Evolutionary conservation across 2,888 invertebrate genomes (phyloP).

Genomic region (Iselma pallidipennis): DNA sequence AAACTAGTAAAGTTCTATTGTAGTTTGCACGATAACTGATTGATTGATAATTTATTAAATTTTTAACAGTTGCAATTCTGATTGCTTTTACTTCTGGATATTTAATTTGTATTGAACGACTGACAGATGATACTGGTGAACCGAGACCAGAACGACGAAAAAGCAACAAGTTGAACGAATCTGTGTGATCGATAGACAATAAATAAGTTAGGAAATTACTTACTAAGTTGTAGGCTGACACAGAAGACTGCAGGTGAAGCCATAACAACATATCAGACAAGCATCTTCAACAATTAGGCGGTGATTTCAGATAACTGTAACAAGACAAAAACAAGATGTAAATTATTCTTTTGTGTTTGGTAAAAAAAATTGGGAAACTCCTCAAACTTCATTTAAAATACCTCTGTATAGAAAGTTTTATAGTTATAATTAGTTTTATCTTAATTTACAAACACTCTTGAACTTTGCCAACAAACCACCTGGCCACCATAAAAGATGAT

Average conservation of each 20-base stretch:
- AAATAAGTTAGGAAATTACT: slow-evolving; percentile 34
- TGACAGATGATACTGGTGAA: background rate
- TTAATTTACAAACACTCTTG: slow-evolving; percentile 6
- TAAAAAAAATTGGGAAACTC: too few relatives aligned
- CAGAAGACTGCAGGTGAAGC: slow-evolving; percentile 47
- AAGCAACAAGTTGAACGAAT: slow-evolving; percentile 27
- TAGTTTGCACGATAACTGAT: too few relatives aligned
- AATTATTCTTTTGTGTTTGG: too few relatives aligned
- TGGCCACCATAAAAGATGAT: slow-evolving; percentile 2
- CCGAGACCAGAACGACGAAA: background rate
- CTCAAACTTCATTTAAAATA: too few relatives aligned
- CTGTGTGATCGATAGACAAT: slow-evolving; percentile 22
- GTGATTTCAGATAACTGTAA: background rate
- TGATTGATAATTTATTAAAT: too few relatives aligned
- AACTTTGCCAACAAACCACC: slow-evolving; percentile 14
- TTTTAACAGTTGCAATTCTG: too few relatives aligned
- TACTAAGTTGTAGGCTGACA: slow-evolving; percentile 44
- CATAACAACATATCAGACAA: slow-evolving; percentile 37
- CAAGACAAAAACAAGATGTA: background rate
- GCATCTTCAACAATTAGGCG: slow-evolving; percentile 20
- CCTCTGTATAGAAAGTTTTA: background rate
- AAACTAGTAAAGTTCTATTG: too few relatives aligned
- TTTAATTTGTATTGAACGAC: background rate
- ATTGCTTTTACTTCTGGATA: too few relatives aligned
- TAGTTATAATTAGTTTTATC: slow-evolving; percentile 14